Evolutionary conservation across 2,113 vertebrate genomes (phyloP), one percentile per base, ranked within the genome.

Genomic region (Oncorhynchus keta): DNA sequence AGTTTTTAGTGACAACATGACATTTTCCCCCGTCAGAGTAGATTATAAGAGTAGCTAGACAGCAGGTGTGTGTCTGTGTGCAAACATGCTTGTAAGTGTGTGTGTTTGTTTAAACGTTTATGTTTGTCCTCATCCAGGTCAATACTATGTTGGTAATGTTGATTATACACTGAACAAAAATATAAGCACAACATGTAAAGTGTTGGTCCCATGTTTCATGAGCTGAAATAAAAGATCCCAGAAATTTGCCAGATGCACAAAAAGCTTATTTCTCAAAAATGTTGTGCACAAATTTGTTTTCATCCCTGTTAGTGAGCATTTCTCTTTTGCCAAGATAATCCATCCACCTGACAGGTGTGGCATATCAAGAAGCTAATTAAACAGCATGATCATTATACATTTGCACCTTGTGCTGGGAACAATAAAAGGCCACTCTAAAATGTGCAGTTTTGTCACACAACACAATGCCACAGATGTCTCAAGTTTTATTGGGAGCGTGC

Each of bases 1-100:
- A 49, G 55, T 76, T 75, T 74, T 20, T 64, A 70, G 68, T 68
- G 67, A 76, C 76, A 75, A 77, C 69, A 73, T 59, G 57, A 72
- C 77, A 74, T 75, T 65, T 70, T 61, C 14, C 39, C 26, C 1
- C 13, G 61, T 4, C 22, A 71, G 5, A 64, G 68, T 16, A 61
- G n/a, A 68, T 24, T 67, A 5, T 4, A 68, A 9, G 8, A 67
- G 24, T 67, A 30, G 65, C 39, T 45, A 4, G n/a, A 75, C 32
- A 48, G 20, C 39, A 39, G 30, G 74, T 75, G 30, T 30, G 26
- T 16, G 26, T 14, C 4, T 26, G 64, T 28, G 64, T 48, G 62
- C 22, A 62, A 70, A 45, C 7, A 32, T 13, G 7, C 28, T 57
- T 22, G 49, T 74, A 14, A 18, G n/a, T 74, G 73, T 49, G 39